These are phyloP conservation scores for Leiothrix lutea DNA, from an alignment of 2,113 vertebrate species.

Conservation along the genomic window DNA sequence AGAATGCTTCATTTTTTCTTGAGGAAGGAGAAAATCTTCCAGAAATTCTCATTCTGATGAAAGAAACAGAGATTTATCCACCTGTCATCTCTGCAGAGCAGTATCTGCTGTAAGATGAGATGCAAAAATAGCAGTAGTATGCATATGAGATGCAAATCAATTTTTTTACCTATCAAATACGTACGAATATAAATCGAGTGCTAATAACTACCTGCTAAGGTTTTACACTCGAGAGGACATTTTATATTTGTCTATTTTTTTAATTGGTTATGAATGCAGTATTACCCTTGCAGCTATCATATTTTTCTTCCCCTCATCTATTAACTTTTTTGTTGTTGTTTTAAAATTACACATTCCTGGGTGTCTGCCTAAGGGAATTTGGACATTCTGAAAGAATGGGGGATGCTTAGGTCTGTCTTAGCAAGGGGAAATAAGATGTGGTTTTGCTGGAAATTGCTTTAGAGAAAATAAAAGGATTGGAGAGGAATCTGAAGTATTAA, in stretches of 20 bases:
- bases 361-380: background rate
- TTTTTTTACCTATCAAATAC: background rate
- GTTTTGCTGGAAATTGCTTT: constrained; percentile 12
- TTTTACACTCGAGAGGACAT: background rate
- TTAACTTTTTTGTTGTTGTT: background rate
- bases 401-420: background rate
- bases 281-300: background rate
- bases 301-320: background rate
- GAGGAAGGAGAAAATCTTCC: background rate
- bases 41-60: background rate
- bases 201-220: background rate
- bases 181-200: rapidly evolving
- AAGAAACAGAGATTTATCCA: background rate
- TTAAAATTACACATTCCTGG: background rate
- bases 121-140: background rate
- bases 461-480: background rate
- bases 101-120: background rate
- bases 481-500: constrained; percentile 17
- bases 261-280: background rate
- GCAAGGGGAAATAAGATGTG: background rate
- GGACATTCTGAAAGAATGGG: background rate
- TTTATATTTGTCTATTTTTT: background rate
- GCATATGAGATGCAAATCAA: background rate
- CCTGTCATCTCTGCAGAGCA: background rate
- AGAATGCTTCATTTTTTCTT: background rate